Evolutionary conservation across 2,888 invertebrate species (phyloP).

Genomic region (Heliconius hortense): DNA sequence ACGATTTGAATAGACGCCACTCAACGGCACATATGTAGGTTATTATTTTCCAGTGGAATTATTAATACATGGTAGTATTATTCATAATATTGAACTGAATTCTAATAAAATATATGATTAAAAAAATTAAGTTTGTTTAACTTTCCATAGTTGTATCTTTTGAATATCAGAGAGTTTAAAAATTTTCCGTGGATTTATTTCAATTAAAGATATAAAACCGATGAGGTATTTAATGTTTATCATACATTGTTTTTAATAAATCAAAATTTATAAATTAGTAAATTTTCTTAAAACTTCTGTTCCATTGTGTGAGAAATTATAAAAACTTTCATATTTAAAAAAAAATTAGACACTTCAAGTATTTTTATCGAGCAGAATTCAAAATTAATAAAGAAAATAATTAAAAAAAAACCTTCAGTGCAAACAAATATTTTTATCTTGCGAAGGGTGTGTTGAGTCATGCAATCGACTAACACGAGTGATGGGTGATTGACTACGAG

Average conservation of each 20-base stretch:
- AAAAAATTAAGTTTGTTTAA: slow-evolving; percentile 21
- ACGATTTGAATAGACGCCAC: slow-evolving; percentile 43
- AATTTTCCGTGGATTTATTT: not conserved
- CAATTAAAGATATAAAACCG: too few species aligned
- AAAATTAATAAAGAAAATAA: not conserved
- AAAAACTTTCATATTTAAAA: not conserved
- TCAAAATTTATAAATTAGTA: not conserved
- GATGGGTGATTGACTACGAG: slow-evolving; percentile 46
- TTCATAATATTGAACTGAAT: slow-evolving; percentile 29
- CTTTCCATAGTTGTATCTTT: slow-evolving; percentile 4
- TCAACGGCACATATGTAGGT: slow-evolving; percentile 26
- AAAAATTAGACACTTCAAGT: not conserved
- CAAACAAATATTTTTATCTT: slow-evolving; percentile 27
- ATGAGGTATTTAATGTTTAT: too few species aligned
- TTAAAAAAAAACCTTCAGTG: not conserved
- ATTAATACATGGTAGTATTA: slow-evolving; percentile 21
- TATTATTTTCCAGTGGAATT: slow-evolving; percentile 36
- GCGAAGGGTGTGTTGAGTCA: slow-evolving; percentile 35
- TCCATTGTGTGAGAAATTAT: not conserved
- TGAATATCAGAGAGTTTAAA: not conserved
- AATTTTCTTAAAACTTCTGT: not conserved
- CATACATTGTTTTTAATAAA: too few species aligned
- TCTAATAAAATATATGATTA: slow-evolving; percentile 26
- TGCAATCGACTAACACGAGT: slow-evolving; percentile 41
- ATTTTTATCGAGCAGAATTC: not conserved